Percentiles rank a stretch among this genome's conserved stretches.
Evolutionary conservation across 2,113 vertebrate genomes (phyloP).

Genomic region (Serranochromis macrocephalus): DNA sequence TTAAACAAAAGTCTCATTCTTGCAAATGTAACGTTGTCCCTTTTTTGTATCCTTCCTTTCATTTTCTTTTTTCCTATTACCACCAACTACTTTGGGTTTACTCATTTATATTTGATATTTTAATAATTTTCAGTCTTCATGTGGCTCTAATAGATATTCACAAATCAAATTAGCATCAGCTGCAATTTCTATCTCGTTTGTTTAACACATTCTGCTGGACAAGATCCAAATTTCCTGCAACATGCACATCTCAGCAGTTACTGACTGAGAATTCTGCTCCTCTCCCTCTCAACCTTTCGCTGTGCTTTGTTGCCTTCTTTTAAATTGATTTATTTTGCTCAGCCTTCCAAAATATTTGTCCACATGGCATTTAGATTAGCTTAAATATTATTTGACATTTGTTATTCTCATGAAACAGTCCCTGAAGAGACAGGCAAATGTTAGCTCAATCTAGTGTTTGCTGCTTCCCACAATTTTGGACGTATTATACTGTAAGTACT

Average conservation of each 20-base stretch:
- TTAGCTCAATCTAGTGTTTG: not conserved
- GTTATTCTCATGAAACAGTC: not conserved
- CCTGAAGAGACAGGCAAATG: not conserved
- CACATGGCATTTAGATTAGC: slow-evolving; percentile 2
- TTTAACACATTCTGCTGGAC: not conserved
- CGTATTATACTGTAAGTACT: not conserved
- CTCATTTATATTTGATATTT: not conserved
- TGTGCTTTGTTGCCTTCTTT: not conserved
- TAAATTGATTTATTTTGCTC: not conserved
- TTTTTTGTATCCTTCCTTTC: not conserved
- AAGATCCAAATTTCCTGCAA: not conserved
- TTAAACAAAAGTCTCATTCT: not conserved
- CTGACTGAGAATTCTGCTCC: not conserved
- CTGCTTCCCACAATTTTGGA: not conserved
- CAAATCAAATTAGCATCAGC: not conserved
- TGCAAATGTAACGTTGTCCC: not conserved
- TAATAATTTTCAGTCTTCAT: not conserved
- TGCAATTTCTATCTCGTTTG: not conserved
- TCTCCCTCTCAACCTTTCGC: not conserved
- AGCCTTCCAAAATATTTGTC: not conserved
- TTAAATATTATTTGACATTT: not conserved
- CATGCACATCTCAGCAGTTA: not conserved
- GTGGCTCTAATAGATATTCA: not conserved
- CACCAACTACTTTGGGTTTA: not conserved
- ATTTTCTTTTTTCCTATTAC: not conserved